Evolutionary conservation across 2,113 vertebrate genomes (phyloP), one percentile per base, ranked within the genome.

Genomic region (Riparia riparia): DNA sequence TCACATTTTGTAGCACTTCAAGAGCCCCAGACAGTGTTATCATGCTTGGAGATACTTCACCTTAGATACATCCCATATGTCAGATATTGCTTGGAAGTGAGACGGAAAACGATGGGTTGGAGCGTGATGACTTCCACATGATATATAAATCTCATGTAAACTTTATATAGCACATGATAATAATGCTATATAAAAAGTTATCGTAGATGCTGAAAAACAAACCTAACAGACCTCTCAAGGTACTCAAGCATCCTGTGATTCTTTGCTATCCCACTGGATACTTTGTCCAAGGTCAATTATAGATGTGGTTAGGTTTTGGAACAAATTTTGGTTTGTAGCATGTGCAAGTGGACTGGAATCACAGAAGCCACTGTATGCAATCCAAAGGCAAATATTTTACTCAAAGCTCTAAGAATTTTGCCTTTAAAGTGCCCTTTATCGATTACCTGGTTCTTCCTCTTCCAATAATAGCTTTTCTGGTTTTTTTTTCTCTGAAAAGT

Each of bases 401-500:
- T 90, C 51, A 60, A 69, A 83, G 69, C 32, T 44, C 32, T 26
- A 34, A 81, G 32, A 80, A 81, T 86, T 92, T 86, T 92, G 47
- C n/a, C 60, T 88, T 83, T 89, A 68, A 82, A 82, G 29, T 81
- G 71, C 60, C 56, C 71, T 88, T 88, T 66, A 94, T 90, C 0
- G 8, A 93, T 90, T 78, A 41, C 21, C 50, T 41, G 6, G 26
- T 90, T 86, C 79, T 96, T 93, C 90, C 82, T 81, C 74, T 74
- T 90, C 72, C 64, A 70, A 25, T 93, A 88, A 90, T 85, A 86
- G 71, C 74, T 93, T 70, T 82, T 88, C 44, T 64, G 44, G 44
- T 63, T 77, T 39, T 58, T 37, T 54, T 90, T 93, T 41, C 42
- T 94, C 87, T 90, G 74, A 82, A 90, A 91, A 85, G 86, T 54